These are phyloP conservation scores for Anguilla marmorata DNA, from an alignment of 2,797 vertebrate species.

Conservation along the genomic window DNA sequence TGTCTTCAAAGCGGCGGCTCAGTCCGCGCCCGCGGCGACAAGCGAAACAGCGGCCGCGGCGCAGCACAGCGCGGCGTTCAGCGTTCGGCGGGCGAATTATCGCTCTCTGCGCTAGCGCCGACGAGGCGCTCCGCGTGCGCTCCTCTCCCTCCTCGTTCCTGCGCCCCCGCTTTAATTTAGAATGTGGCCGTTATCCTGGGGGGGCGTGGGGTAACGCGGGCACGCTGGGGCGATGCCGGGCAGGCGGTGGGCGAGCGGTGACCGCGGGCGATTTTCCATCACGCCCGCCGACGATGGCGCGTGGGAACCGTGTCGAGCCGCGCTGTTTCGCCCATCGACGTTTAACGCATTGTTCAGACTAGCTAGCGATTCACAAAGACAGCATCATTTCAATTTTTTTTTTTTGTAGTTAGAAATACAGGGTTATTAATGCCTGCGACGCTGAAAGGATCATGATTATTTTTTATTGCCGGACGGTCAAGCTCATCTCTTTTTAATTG, in stretches of 20 bases:
- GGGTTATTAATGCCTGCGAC: conserved; percentile 1
- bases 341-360: background rate
- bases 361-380: background rate
- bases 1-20: conserved; percentile 28
- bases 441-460: background rate
- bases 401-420: background rate
- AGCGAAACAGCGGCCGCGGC: background rate
- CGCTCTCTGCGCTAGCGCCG: background rate
- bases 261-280: background rate
- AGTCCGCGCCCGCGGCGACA: conserved; percentile 16
- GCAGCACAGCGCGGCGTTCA: too few relatives aligned
- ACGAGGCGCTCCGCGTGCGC: too few relatives aligned
- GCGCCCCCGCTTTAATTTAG: background rate
- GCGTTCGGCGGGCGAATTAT: background rate
- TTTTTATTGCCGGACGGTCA: background rate
- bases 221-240: background rate
- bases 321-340: background rate
- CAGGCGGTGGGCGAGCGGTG: too few relatives aligned
- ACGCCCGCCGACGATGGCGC: background rate
- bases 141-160: background rate
- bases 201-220: too few relatives aligned
- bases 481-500: conserved; percentile 14
- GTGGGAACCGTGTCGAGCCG: background rate
- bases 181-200: background rate
- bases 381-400: background rate